Evolutionary conservation across 2,888 invertebrate species (phyloP), one percentile per base, ranked within the genome.

Genomic region (Ichneumoninae sp.): DNA sequence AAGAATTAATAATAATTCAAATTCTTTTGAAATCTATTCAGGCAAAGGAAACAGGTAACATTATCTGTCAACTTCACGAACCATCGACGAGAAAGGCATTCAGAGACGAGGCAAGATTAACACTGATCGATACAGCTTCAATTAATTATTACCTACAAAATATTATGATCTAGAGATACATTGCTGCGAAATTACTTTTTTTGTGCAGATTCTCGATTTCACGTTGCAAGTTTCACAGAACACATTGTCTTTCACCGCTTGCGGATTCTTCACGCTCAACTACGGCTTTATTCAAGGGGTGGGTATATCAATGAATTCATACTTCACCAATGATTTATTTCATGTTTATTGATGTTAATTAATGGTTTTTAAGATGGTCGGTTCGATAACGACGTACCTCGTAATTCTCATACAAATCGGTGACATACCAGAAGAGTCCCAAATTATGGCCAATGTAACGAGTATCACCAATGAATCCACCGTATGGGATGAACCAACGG

Each of bases 361-460:
- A 47, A n/a, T 40, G 13, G 16, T 47, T 5, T 47, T 30, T 5
- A 65, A 92, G 92, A 87, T 90, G 22, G 85, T 89, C 22, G 88
- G 88, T 26, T 88, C 90, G 3, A 88, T 92, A 77, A 89, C 89
- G 30, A 92, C 92, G 1, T 91, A 92, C 63, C 88, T 92, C 36
- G 88, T 92, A 16, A 91, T 92, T 76, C 83, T 92, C 26, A 91
- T 92, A 22, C 91, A 92, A 87, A 85, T 89, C 47, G 83, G 80
- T 13, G 74, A 88, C 16, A 60, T 85, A 5, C 33, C 83, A 6
- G 30, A 26, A 63, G 16, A 22, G 36, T 22, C 57, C 1, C n/a
- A 50, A 4, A 10, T 36, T n/a, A 26, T 60, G 1, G 57, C 54
- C 0, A 74, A 75, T 19, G 13, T 47, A 33, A 85, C 78, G 36